Evolutionary conservation across 2,888 invertebrate genomes (phyloP).

Genomic region (Andrena bicolor): DNA sequence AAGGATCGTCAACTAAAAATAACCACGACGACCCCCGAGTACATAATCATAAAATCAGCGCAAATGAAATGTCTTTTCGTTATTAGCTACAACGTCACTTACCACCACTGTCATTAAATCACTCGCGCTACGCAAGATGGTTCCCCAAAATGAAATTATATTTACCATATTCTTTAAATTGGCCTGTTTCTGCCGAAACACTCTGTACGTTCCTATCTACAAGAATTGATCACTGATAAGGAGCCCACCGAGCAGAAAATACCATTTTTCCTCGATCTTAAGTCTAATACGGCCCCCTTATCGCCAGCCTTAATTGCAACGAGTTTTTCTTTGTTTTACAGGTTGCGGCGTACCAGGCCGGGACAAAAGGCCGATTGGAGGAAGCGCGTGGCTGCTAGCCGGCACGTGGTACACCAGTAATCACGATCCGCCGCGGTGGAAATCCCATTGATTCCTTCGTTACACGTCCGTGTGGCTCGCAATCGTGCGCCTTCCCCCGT

Average conservation of each 20-base stretch:
- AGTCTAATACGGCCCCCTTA: background rate
- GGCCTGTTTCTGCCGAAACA: too few relatives aligned
- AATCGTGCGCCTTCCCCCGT: background rate
- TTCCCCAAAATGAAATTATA: too few relatives aligned
- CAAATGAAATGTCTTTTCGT: too few relatives aligned
- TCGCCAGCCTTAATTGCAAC: background rate
- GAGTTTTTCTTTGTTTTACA: slow-evolving; percentile 34
- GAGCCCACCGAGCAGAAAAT: background rate
- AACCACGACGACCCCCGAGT: too few relatives aligned
- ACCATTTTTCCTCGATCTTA: background rate
- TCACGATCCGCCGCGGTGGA: slow-evolving; percentile 40
- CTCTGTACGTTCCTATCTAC: too few relatives aligned
- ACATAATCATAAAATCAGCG: too few relatives aligned
- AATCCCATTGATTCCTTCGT: slow-evolving; percentile 48
- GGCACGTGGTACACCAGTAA: slow-evolving; percentile 40
- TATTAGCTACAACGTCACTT: too few relatives aligned
- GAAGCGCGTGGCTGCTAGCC: slow-evolving; percentile 33
- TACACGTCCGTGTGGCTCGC: slow-evolving; percentile 26
- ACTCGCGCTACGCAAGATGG: too few relatives aligned
- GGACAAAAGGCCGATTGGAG: slow-evolving; percentile 25
- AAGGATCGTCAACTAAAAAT: too few relatives aligned
- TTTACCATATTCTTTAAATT: too few relatives aligned
- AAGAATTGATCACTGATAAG: background rate
- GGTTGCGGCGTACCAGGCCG: slow-evolving; percentile 45
- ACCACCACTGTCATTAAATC: too few relatives aligned